Evolutionary conservation across 1,140 invertebrate genomes (phyloP).

Genomic region (Mylabris phalerata): DNA sequence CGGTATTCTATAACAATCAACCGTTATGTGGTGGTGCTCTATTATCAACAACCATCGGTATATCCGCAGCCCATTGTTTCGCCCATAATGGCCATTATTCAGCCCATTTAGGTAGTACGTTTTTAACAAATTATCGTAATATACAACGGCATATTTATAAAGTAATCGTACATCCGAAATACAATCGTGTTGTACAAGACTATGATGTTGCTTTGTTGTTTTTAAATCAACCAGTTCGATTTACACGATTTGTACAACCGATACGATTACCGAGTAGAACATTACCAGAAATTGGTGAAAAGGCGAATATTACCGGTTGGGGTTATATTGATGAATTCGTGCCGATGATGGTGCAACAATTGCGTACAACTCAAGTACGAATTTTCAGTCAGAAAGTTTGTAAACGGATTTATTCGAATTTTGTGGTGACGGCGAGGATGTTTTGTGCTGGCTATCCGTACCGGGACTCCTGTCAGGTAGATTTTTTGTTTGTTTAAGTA

Average conservation of each 20-base stretch:
- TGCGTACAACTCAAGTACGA: no score
- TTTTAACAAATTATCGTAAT: background rate
- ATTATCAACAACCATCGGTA: slow-evolving; percentile 1
- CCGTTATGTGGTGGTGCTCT: slow-evolving; percentile 18
- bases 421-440: slow-evolving; percentile 4
- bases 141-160: slow-evolving; percentile 1
- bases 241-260: no score
- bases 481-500: background rate
- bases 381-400: no score
- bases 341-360: no score
- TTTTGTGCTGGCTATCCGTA: slow-evolving; percentile 21
- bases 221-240: background rate
- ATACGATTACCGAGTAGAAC: no score
- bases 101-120: slow-evolving; percentile 2
- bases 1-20: background rate
- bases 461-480: slow-evolving; percentile 24
- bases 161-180: slow-evolving; percentile 11
- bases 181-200: background rate
- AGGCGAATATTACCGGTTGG: no score
- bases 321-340: no score
- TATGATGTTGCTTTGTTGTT: slow-evolving; percentile 11
- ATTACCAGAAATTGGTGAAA: no score
- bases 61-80: slow-evolving; percentile 23
- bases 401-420: no score
- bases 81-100: slow-evolving; percentile 4